phyloP scores from a whole-genome alignment of 2,888 invertebrate species.

The Desoria tigrina region DNA sequence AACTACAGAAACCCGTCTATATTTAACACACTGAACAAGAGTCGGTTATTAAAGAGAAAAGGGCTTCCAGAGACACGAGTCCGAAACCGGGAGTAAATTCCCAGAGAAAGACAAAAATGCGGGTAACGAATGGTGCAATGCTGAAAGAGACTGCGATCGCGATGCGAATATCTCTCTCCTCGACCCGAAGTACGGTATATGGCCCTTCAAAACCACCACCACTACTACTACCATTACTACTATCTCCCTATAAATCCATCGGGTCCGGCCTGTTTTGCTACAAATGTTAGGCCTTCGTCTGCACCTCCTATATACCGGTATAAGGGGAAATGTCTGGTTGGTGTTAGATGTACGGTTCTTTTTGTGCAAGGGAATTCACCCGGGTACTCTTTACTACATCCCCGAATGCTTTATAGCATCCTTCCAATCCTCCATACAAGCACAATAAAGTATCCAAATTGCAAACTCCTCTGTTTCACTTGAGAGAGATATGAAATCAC shows the following conservation, averaged over 20 bases:
- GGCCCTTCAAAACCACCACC: no score
- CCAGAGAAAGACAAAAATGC: slow-evolving; percentile 15
- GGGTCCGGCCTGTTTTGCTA: no score
- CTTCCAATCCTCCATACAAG: neutral
- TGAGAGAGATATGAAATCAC: no score
- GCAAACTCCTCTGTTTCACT: neutral
- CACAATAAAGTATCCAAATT: slow-evolving; percentile 8
- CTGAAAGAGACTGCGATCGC: slow-evolving; percentile 27
- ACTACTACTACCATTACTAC: neutral
- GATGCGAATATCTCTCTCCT: no score
- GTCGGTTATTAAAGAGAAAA: no score
- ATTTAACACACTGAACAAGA: no score
- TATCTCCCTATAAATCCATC: neutral
- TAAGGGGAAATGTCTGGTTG: no score
- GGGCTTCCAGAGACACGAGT: neutral
- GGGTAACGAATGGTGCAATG: slow-evolving; percentile 29
- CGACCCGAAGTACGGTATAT: no score
- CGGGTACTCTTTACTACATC: slow-evolving; percentile 7
- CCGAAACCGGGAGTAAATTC: neutral
- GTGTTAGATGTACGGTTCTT: neutral
- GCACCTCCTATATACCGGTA: neutral
- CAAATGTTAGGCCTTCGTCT: no score
- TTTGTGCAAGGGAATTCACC: neutral
- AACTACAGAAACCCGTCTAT: no score
- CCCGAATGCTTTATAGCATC: slow-evolving; percentile 5